These are phyloP conservation scores for Camelus bactrianus DNA, from an alignment of 2,113 vertebrate species.

Conservation along the genomic window DNA sequence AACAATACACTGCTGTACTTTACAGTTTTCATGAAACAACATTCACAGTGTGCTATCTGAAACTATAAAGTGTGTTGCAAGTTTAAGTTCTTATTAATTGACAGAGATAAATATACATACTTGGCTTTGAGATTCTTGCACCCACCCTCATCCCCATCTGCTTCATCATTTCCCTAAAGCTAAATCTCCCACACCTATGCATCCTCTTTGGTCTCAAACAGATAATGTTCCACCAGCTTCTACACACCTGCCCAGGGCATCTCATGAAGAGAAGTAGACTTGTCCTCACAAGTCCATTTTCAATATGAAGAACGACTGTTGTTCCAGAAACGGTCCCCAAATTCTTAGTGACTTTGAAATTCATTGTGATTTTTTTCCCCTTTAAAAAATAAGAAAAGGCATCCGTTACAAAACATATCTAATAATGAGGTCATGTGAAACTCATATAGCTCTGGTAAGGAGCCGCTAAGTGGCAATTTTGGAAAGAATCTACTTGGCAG, in stretches of 20 bases:
- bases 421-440: conserved; percentile 29
- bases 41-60: not conserved
- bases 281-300: not conserved
- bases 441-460: not conserved
- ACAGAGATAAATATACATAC: not conserved
- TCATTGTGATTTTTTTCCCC: not conserved
- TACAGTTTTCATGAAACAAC: not conserved
- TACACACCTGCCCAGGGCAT: not conserved
- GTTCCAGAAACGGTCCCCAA: not conserved
- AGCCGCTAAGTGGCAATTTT: conserved; percentile 41
- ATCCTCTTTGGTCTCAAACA: not conserved
- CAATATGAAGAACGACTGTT: not conserved
- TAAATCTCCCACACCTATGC: not conserved
- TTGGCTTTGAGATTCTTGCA: not conserved
- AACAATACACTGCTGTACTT: not conserved
- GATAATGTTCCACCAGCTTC: not conserved
- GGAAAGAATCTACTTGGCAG: conserved; percentile 46
- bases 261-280: not conserved
- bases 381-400: conserved; percentile 40
- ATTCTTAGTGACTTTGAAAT: not conserved
- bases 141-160: not conserved
- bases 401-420: not conserved
- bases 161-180: not conserved
- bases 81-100: not conserved
- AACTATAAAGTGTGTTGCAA: not conserved